Conservation (phyloP, 37 sponge, comb jelly and placozoan genomes). For the Lycopodina hypogea region DNA sequence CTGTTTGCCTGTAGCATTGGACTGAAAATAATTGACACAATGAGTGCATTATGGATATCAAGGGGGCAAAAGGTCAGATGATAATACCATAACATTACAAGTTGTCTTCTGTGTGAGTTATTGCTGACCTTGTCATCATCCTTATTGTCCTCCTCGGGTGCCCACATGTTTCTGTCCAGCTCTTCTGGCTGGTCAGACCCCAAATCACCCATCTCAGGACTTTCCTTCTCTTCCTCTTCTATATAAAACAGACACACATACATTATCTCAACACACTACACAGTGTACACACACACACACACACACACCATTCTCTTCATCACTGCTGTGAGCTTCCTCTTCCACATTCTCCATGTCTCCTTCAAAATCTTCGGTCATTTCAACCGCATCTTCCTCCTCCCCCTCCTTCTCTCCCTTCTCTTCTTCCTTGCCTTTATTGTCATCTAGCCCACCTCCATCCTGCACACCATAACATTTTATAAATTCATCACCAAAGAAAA, state of each 20-base stretch:
- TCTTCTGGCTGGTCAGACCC: constrained; percentile 37
- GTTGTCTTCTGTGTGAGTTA: not conserved
- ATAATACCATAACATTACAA: not conserved
- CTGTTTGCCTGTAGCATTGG: constrained; percentile 11
- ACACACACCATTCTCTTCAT: constrained; percentile 12
- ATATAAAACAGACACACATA: not conserved
- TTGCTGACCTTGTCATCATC: not conserved
- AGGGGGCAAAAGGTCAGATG: too few species aligned
- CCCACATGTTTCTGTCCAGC: constrained; percentile 85
- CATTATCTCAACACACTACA: not conserved
- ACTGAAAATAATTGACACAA: not conserved
- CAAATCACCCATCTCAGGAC: constrained; percentile 56
- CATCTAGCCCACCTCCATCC: constrained; percentile 26
- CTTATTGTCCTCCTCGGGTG: constrained; percentile 41
- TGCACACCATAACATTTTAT: constrained; percentile 16
- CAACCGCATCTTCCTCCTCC: constrained; percentile 70
- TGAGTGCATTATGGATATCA: too few species aligned
- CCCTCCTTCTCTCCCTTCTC: constrained; percentile 32
- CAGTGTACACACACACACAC: constrained; percentile 1
- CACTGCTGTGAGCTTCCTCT: constrained; percentile 27
- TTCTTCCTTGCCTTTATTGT: not conserved
- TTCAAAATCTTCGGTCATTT: constrained; percentile 85
- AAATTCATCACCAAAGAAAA: not conserved
- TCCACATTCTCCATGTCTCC: constrained; percentile 54
- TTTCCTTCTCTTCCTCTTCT: constrained; percentile 47